Evolutionary conservation across 2,113 vertebrate genomes (phyloP), one percentile per base, ranked within the genome.

Genomic region (Mormyrus iriodes): DNA sequence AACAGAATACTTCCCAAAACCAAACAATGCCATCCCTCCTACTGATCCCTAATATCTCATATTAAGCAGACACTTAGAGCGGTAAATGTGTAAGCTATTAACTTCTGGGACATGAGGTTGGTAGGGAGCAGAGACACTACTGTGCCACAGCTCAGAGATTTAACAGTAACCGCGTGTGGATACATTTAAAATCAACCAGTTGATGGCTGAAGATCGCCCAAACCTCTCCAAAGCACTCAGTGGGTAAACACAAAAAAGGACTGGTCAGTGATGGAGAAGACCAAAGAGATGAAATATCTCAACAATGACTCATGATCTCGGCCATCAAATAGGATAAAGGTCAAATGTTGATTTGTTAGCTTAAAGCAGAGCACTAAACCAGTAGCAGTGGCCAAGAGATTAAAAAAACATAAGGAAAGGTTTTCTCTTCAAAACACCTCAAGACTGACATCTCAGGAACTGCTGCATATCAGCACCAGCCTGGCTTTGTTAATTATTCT

Each of bases 1-100:
- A 86, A 90, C 93, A 96, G 95, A 98, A 97, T 97, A 96, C 97
- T 97, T 97, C 97, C 97, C 97, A 98, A 79, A 99, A 98, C 96
- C 96, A 99, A 99, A 98, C 97, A 99, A 97, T 97, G 96, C 97
- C 96, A 95, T 95, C 95, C 96, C 85, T 96, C 94, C 91, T 95
- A 96, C 95, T 97, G 95, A 96, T 96, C 85, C 93, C 92, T 93
- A 95, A 95, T 95, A 95, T 96, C 95, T 95, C 96, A 96, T 94
- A 96, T 95, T 95, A 97, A 96, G 95, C 96, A 96, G 96, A 96
- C 95, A 97, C 95, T 96, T 96, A 96, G 94, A 95, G 94, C 95
- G 93, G 96, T 95, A 95, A 97, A 97, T 96, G 95, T 96, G 97
- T 96, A 96, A 97, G 96, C 96, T 96, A 97, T 97, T 97, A 96